A percentile compares a stretch with the other conserved stretches of the same genome.
Evolutionary conservation across 2,888 invertebrate species (phyloP).

Genomic region (Itoplectis maculator): DNA sequence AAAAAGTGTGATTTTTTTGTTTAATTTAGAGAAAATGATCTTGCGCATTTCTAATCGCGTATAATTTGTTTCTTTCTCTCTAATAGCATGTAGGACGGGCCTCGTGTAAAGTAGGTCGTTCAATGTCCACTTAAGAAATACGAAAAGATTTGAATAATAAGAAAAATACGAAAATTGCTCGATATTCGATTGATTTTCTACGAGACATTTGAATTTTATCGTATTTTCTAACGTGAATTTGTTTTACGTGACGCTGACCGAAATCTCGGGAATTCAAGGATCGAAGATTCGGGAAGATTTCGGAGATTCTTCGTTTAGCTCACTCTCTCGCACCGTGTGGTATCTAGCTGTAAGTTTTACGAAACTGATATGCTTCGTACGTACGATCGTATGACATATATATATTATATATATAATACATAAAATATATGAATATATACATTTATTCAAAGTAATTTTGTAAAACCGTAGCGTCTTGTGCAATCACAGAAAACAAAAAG

Average conservation of each 20-base stretch:
- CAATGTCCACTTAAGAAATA: conserved; percentile 25
- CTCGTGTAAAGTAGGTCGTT: conserved; percentile 45
- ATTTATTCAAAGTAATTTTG: conserved; percentile 62
- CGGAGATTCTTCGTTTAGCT: conserved; percentile 12
- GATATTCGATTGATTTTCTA: neutral
- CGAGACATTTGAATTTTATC: conserved; percentile 25
- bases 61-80: conserved; percentile 26
- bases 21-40: conserved; percentile 22
- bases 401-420: conserved; percentile 56
- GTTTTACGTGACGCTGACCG: conserved; percentile 23
- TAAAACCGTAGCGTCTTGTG: conserved; percentile 43
- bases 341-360: conserved; percentile 61
- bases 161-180: conserved; percentile 32
- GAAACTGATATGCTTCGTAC: conserved; percentile 56
- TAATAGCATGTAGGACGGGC: conserved; percentile 13
- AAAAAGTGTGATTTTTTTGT: conserved; percentile 57
- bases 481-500: conserved; percentile 46
- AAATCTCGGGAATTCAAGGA: neutral
- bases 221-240: conserved; percentile 13
- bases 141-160: conserved; percentile 25
- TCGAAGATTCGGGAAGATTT: neutral
- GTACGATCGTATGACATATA: conserved; percentile 65
- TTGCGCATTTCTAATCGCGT: conserved; percentile 6
- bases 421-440: conserved; percentile 58
- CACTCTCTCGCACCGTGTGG: conserved; percentile 45